Base-by-base conservation (phyloP, 2,888 invertebrate genomes). In the Diarsia mendica region DNA sequence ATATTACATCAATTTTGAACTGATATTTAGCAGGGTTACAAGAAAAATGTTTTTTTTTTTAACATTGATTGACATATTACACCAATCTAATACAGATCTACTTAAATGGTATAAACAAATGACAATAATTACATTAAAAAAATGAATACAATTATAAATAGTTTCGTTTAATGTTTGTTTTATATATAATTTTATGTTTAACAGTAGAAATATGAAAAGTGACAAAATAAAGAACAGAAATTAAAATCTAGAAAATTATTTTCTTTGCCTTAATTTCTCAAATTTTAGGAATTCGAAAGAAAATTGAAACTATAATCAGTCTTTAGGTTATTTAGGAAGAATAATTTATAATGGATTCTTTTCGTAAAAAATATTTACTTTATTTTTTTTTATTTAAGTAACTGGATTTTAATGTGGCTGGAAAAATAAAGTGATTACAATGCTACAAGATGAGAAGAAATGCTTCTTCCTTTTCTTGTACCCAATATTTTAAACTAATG, bases 261-360 rank as follows among this genome's bases (percentile, higher is more conserved):
- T 60, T 58, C 48, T 77, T 82, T 69, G 68, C 64, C 67, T 75
- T 63, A 75, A 68, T n/a, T 63, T 63, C 18, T 70, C 67, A 69
- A 80, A 70, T 67, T 67, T 44, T 77, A 55, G 10, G 44, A 67
- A 61, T 67, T 61, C 49, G n/a, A 80, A 85, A 79, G 78, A n/a
- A 82, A 86, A 82, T 82, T 80, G 72, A 87, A 87, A 87, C 75
- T 71, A 85, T 80, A 85, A 84, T 91, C 91, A 91, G 91, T 91
- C 91, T 91, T 91, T 88, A 81, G 83, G 82, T 87, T 79, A 66
- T 82, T 80, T 87, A 90, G 89, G 90, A 89, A 90, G 90, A 88
- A 84, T 87, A 67, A 80, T 75, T 76, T 72, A 44, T 63, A 82
- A 67, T 77, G 77, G 55, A 55, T 81, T 69, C 0, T 72, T 72